Conservation (phyloP, 1,140 invertebrate genomes). For the Acyrthosiphon pisum region DNA sequence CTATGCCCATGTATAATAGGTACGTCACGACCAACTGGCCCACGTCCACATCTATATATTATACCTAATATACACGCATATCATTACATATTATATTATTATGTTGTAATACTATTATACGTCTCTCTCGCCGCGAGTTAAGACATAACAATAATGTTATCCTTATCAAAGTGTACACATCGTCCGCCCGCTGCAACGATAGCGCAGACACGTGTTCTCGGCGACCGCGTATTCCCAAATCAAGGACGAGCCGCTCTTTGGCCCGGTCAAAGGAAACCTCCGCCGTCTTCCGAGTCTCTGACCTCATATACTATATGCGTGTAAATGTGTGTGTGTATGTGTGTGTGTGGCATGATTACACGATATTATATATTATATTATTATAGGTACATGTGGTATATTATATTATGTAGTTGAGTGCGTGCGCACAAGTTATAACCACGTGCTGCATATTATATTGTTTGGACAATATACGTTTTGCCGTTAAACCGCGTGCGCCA, state of each 20-base stretch:
- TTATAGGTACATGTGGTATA: not conserved
- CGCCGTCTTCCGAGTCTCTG: not conserved
- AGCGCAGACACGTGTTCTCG: not conserved
- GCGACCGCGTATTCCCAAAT: not conserved
- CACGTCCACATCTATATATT: not conserved
- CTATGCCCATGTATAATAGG: not conserved
- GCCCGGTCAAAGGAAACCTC: conserved; percentile 12
- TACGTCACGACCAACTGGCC: not conserved
- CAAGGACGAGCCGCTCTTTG: conserved; percentile 6
- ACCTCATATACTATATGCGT: not conserved
- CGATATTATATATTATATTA: not conserved
- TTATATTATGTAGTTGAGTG: not conserved
- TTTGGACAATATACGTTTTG: not conserved
- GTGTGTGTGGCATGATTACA: not conserved
- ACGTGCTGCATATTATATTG: not conserved
- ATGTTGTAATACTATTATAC: not conserved
- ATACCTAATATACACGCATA: not conserved
- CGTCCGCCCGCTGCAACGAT: not conserved
- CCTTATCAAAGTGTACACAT: not conserved
- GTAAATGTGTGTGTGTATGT: not conserved
- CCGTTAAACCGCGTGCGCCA: not conserved
- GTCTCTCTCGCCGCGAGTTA: not conserved
- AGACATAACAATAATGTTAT: not conserved
- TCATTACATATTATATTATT: conserved; percentile 3
- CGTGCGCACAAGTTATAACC: not conserved